Evolutionary conservation across 2,888 invertebrate species (phyloP), one percentile per base, ranked within the genome.

Genomic region (Orthosia gothica): DNA sequence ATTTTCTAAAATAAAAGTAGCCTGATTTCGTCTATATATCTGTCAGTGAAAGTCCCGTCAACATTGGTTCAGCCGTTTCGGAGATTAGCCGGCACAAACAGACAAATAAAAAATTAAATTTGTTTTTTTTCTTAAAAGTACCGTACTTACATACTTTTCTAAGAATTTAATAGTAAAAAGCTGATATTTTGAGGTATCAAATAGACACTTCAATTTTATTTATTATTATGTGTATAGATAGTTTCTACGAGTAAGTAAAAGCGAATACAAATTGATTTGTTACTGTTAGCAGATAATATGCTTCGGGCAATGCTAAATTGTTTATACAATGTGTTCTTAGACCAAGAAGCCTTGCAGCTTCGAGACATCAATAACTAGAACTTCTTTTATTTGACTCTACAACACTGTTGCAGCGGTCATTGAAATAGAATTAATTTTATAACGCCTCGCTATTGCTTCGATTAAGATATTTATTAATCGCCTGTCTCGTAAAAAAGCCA

Each of bases 381-480:
- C 54, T 83, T 66, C 54, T 80, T 84, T 84, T 81, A 80, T 74
- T 83, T 83, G 12, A 69, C 18, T 69, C 32, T 66, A 16, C 52
- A 67, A 61, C 67, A 64, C 2, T 66, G 63, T 69, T 74, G 64
- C 80, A 50, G 23, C 40, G 40, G 52, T 49, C 73, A 55, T 73
- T 64, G 54, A 40, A 83, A 66, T 69, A 68, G 65, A 83, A 74
- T 80, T 58, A 66, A 81, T 83, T 58, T 74, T 81, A 81, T 74
- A 62, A 58, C 68, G 81, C 65, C 63, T 80, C 64, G 81, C 50
- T 59, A 54, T 80, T 80, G 66, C 55, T 59, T 70, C 81, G 75
- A 81, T 84, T 74, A 74, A 80, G 58, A 74, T 80, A 80, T 74
- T 74, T 67, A 84, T 84, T 80, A 80, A 84, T 63, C 59, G 69